Evolutionary conservation across 2,797 vertebrate species (phyloP).

Genomic region (Cephalopachus bancanus): DNA sequence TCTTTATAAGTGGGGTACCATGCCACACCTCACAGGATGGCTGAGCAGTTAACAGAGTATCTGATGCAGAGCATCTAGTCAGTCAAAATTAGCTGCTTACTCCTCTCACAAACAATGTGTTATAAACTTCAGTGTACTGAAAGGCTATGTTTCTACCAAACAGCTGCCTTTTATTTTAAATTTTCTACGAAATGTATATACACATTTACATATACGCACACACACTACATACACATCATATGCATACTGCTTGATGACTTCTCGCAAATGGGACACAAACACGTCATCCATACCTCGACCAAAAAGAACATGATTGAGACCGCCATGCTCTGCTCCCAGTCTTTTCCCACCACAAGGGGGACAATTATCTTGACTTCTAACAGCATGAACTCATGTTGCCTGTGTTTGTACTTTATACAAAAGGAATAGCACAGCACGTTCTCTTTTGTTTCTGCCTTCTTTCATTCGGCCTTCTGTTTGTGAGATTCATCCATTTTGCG

Average conservation of each 20-base stretch:
- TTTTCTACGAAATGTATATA: not conserved
- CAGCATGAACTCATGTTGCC: not conserved
- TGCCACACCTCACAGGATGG: not conserved
- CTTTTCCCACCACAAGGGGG: not conserved
- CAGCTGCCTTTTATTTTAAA: constrained; percentile 18
- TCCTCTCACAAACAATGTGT: not conserved
- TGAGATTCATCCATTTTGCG: not conserved
- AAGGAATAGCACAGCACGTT: not conserved
- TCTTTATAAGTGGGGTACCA: not conserved
- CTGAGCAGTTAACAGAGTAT: not conserved
- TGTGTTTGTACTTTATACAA: not conserved
- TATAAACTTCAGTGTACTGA: not conserved
- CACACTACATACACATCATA: not conserved
- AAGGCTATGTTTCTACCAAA: not conserved
- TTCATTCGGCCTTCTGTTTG: not conserved
- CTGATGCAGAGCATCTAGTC: not conserved
- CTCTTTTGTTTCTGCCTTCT: not conserved
- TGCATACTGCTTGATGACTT: not conserved
- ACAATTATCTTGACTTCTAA: not conserved
- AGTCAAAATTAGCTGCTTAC: not conserved
- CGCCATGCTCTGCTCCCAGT: too few species aligned
- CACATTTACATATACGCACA: not conserved
- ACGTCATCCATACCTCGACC: not conserved
- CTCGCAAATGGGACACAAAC: not conserved
- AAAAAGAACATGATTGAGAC: not conserved